A percentile compares a stretch with the other conserved stretches of the same genome.
Conservation (phyloP, 2,888 invertebrate species). For the Patella ulyssiponensis region DNA sequence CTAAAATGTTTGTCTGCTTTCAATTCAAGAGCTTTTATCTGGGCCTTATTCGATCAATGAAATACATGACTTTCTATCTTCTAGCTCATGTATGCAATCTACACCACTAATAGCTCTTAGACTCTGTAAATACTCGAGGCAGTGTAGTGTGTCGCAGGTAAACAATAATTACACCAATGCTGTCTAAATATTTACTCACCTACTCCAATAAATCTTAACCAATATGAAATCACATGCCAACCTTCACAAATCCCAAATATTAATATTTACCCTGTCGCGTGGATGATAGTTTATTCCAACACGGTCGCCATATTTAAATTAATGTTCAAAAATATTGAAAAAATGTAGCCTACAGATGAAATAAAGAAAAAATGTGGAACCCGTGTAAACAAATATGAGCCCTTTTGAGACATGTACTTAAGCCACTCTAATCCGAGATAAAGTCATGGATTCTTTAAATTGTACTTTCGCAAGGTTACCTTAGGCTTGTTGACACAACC, state of each 20-base stretch:
- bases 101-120: background rate
- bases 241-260: conserved; percentile 7
- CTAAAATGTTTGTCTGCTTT: conserved; percentile 11
- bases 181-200: background rate
- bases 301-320: no score
- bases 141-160: background rate
- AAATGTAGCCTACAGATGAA: no score
- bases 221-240: conserved; percentile 2
- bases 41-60: conserved; percentile 1
- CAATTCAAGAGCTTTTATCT: conserved; percentile 12
- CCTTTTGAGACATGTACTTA: no score
- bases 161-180: conserved; percentile 12
- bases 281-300: background rate
- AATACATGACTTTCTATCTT: conserved; percentile 13
- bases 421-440: no score
- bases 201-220: conserved; percentile 7
- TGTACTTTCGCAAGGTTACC: no score
- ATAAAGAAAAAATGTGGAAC: no score
- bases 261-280: conserved; percentile 9
- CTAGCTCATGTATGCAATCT: background rate
- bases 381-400: no score
- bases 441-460: no score
- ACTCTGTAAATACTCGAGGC: background rate
- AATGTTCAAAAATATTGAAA: no score
- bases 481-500: no score